phyloP scores from a whole-genome alignment of 2,888 invertebrate genomes.

The Standfussiana lucernea region DNA sequence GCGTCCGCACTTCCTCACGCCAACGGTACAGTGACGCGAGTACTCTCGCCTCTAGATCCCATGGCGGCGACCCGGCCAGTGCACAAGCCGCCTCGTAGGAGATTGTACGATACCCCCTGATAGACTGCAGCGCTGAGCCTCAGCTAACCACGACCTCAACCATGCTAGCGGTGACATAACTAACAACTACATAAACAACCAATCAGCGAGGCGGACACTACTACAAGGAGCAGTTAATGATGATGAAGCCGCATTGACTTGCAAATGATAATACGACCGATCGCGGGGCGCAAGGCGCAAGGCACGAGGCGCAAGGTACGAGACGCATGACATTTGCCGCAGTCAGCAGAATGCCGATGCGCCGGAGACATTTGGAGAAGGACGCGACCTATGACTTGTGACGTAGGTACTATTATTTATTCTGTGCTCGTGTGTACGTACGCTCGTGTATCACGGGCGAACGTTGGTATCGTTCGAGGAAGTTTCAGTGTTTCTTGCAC shows the following conservation, averaged over 20 bases:
- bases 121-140: not conserved
- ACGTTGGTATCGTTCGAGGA: not conserved
- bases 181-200: not conserved
- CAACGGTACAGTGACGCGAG: too few relatives aligned
- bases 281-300: not conserved
- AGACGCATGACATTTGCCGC: slow-evolving; percentile 7
- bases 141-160: slow-evolving; percentile 4
- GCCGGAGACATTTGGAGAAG: slow-evolving; percentile 16
- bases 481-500: not conserved
- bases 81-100: too few relatives aligned
- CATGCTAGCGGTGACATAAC: slow-evolving; percentile 11
- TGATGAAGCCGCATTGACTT: slow-evolving; percentile 15
- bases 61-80: too few relatives aligned
- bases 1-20: too few relatives aligned
- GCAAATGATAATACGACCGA: not conserved
- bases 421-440: too few relatives aligned
- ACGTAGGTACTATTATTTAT: too few relatives aligned
- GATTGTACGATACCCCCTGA: too few relatives aligned
- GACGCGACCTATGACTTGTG: slow-evolving; percentile 10
- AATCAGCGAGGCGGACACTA: slow-evolving; percentile 2
- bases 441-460: too few relatives aligned
- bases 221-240: slow-evolving; percentile 19
- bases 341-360: slow-evolving; percentile 6
- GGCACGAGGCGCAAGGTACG: not conserved
- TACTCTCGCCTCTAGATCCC: too few relatives aligned